Percentiles rank a stretch among this genome's conserved stretches.
Conservation (phyloP, 2,113 vertebrate genomes). For the Xerus inauris region DNA sequence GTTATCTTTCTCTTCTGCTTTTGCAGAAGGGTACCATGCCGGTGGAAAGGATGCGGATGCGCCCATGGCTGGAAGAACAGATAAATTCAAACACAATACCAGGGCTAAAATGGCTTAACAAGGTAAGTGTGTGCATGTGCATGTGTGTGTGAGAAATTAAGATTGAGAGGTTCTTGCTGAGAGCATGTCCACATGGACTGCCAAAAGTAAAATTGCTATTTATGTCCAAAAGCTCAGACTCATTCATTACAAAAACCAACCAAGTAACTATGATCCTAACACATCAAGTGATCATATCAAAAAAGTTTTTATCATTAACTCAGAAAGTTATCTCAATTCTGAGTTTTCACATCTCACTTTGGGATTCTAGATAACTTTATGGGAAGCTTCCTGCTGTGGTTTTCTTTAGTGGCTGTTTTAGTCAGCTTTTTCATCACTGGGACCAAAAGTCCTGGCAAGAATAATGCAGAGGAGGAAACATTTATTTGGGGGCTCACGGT, state of each 20-base stretch:
- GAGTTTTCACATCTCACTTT: background rate
- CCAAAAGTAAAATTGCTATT: background rate
- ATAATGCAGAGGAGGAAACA: too few species aligned
- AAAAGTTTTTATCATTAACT: background rate
- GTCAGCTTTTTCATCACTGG: too few species aligned
- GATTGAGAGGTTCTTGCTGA: background rate
- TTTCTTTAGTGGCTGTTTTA: background rate
- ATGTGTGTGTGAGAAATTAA: too few species aligned
- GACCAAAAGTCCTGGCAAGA: too few species aligned
- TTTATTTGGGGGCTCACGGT: too few species aligned
- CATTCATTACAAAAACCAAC: background rate
- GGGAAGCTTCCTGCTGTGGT: background rate
- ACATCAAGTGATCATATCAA: background rate
- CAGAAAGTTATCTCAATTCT: too few species aligned
- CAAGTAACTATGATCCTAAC: background rate
- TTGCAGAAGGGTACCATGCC: conserved; percentile 91
- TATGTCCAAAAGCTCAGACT: background rate
- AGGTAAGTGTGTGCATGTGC: conserved; percentile 85
- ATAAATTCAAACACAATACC: conserved; percentile 96
- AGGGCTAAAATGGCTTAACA: conserved; percentile 97
- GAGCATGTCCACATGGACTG: rapidly evolving
- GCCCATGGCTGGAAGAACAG: conserved; percentile 98
- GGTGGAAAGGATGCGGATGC: conserved; percentile 98
- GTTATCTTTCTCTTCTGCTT: conserved; percentile 66
- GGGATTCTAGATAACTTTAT: background rate